phyloP scores from a whole-genome alignment of 1,140 invertebrate genomes.

The Zaprionus kolodkinae region DNA sequence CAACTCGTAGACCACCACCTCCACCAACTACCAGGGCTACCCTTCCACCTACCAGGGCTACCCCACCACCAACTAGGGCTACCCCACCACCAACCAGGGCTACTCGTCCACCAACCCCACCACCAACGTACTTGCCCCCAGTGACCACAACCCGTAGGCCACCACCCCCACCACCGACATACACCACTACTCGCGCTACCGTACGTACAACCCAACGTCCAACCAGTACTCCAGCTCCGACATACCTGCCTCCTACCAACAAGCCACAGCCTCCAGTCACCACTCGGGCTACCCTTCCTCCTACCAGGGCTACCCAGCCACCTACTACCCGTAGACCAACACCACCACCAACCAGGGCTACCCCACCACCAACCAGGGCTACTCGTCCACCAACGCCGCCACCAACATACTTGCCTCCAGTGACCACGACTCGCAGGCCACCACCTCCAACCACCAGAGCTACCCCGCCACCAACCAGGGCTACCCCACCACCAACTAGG shows the following conservation, averaged over 20 bases:
- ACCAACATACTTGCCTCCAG: constrained; percentile 50
- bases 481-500: constrained; percentile 31
- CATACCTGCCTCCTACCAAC: constrained; percentile 46
- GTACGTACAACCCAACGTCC: constrained; percentile 12
- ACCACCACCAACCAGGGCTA: constrained; percentile 28
- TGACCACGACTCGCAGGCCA: constrained; percentile 8
- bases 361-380: constrained; percentile 38
- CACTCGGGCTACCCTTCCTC: constrained; percentile 28
- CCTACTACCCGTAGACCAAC: constrained; percentile 15
- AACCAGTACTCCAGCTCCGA: constrained; percentile 35
- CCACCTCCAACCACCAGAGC: constrained; percentile 13
- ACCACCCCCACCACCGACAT: constrained; percentile 11
- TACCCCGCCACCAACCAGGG: constrained; percentile 41
- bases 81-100: constrained; percentile 48
- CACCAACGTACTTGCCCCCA: constrained; percentile 34
- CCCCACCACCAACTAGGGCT: constrained; percentile 33
- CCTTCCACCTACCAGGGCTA: constrained; percentile 37
- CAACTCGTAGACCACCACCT: constrained; percentile 31
- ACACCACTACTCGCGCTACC: constrained; percentile 29
- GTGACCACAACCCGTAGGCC: constrained; percentile 24
- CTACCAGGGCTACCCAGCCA: constrained; percentile 46
- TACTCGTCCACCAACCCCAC: constrained; percentile 51
- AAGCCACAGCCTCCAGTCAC: constrained; percentile 38
- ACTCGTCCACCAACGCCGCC: constrained; percentile 20
- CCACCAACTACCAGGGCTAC: constrained; percentile 44